Evolutionary conservation across 2,888 invertebrate genomes (phyloP).

Genomic region (Hyposoter didymator): DNA sequence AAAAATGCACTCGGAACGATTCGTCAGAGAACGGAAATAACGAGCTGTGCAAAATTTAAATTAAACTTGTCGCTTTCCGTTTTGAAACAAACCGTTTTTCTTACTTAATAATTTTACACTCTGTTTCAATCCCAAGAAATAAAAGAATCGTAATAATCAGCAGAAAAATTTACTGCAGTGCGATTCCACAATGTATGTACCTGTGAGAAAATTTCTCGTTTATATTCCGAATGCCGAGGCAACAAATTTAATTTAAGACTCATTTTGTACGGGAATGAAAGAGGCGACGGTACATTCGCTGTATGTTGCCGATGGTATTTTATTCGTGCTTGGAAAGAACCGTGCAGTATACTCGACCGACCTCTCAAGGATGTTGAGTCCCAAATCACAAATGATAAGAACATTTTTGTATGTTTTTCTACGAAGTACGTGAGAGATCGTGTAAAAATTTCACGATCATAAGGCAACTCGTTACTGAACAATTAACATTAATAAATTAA

Average conservation of each 20-base stretch:
- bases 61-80: neutral
- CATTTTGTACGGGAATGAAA: conserved; percentile 5
- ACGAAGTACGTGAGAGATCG: too few relatives aligned
- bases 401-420: too few relatives aligned
- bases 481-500: too few relatives aligned
- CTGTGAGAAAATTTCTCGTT: neutral
- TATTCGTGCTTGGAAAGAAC: neutral
- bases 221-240: neutral
- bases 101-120: neutral
- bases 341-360: neutral
- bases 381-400: too few relatives aligned
- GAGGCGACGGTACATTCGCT: neutral
- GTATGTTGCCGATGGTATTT: neutral
- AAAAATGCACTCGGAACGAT: too few relatives aligned
- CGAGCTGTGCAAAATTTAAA: neutral
- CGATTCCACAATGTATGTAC: neutral
- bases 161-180: neutral
- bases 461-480: too few relatives aligned
- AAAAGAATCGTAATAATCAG: neutral
- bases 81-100: neutral
- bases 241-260: conserved; percentile 12
- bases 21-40: neutral
- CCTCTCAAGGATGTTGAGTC: neutral
- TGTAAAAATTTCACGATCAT: too few relatives aligned
- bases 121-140: neutral